A percentile compares a stretch with the other conserved stretches of the same genome.
phyloP scores from a whole-genome alignment of 2,113 vertebrate species.

The Burhinus oedicnemus region DNA sequence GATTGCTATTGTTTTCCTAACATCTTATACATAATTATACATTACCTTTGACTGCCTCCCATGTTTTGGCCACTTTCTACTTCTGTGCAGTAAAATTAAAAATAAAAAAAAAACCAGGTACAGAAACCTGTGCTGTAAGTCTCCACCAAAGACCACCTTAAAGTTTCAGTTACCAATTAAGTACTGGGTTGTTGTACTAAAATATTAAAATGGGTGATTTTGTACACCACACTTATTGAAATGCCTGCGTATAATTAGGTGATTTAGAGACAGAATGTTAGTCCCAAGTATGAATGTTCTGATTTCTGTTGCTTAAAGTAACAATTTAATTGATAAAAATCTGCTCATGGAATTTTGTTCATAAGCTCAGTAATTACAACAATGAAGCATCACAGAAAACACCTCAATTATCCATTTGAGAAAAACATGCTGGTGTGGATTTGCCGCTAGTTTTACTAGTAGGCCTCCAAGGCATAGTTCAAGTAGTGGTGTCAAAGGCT shows the following conservation, averaged over 20 bases:
- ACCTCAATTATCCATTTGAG: neutral
- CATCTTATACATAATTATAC: neutral
- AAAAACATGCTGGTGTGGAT: neutral
- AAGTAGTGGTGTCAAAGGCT: neutral
- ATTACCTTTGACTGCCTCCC: neutral
- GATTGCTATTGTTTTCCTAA: neutral
- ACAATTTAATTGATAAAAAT: neutral
- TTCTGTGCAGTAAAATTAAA: neutral
- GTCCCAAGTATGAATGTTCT: neutral
- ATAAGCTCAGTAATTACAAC: neutral
- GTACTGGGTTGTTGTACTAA: neutral
- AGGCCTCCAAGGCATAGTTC: neutral
- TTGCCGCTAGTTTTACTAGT: neutral
- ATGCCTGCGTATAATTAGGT: neutral
- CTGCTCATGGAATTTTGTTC: neutral
- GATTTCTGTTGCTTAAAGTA: neutral
- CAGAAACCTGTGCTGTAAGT: neutral
- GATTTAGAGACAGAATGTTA: neutral
- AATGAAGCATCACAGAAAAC: neutral
- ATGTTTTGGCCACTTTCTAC: neutral
- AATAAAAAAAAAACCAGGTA: neutral
- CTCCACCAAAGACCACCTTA: neutral
- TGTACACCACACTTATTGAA: neutral
- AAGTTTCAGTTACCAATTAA: neutral
- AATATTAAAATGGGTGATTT: neutral